These are phyloP conservation scores for Dendrocopos noguchii DNA, from an alignment of 2,113 vertebrate species.

Conservation along the genomic window DNA sequence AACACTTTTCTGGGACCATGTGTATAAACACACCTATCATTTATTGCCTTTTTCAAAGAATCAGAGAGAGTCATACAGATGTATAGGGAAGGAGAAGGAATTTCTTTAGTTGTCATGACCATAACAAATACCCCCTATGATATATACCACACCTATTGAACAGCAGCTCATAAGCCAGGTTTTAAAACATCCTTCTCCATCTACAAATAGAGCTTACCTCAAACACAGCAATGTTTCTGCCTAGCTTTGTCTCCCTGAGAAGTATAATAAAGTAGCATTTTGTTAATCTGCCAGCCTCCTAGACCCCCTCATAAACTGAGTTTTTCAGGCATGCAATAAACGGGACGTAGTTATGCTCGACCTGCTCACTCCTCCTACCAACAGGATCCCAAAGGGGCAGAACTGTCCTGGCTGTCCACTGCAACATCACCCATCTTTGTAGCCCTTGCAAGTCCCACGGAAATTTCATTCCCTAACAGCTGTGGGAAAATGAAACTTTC, in stretches of 20 bases:
- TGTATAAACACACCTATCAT: slow-evolving; percentile 5
- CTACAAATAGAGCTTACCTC: neutral
- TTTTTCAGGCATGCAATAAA: neutral
- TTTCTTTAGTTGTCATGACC: neutral
- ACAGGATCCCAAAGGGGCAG: neutral
- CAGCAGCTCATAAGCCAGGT: neutral
- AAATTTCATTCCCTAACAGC: neutral
- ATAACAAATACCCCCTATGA: neutral
- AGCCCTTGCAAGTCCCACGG: neutral
- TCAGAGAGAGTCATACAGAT: neutral
- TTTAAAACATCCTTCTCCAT: neutral
- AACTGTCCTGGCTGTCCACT: neutral
- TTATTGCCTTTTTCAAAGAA: slow-evolving; percentile 29
- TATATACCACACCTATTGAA: neutral
- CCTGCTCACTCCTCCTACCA: neutral
- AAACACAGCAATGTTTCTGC: neutral
- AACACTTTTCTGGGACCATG: slow-evolving; percentile 14
- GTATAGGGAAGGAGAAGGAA: neutral
- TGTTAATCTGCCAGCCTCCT: neutral
- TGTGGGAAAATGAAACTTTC: neutral
- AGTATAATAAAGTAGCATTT: neutral
- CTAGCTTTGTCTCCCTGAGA: slow-evolving; percentile 3
- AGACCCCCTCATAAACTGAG: neutral
- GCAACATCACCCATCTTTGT: neutral
- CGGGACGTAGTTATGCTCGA: neutral